These are phyloP conservation scores for Oncorhynchus kisutch DNA, from an alignment of 2,113 vertebrate genomes.

Conservation along the genomic window DNA sequence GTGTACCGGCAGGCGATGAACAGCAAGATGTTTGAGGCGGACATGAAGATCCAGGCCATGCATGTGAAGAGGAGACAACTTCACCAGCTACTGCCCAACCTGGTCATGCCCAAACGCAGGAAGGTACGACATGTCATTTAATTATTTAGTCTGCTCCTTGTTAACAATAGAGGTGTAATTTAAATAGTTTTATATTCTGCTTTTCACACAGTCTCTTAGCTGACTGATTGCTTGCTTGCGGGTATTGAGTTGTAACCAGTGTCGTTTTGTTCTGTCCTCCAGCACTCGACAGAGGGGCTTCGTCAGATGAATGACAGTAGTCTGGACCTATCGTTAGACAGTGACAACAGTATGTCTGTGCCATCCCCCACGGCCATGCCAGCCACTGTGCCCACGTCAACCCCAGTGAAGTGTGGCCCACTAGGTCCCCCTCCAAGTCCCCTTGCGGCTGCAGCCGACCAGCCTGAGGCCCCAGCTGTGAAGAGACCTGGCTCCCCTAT, in stretches of 20 bases:
- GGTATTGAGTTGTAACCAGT: not conserved
- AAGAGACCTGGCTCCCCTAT: constrained; percentile 77
- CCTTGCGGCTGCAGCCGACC: constrained; percentile 53
- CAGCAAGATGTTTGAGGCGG: constrained; percentile 87
- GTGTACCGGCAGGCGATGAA: constrained; percentile 90
- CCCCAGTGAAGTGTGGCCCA: constrained; percentile 17
- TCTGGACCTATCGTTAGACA: constrained; percentile 87
- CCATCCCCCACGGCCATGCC: constrained; percentile 76
- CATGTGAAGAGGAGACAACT: constrained; percentile 85
- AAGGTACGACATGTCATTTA: constrained; percentile 68
- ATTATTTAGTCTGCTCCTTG: not conserved
- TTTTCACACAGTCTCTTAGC: no score
- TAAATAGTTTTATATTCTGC: no score
- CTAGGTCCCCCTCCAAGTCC: constrained; percentile 80
- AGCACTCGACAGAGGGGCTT: constrained; percentile 85
- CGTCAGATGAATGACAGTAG: constrained; percentile 81
- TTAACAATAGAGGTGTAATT: not conserved
- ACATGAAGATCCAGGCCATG: constrained; percentile 88
- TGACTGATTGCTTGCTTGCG: not conserved
- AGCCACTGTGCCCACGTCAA: constrained; percentile 54
- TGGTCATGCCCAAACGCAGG: constrained; percentile 82
- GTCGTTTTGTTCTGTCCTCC: not conserved
- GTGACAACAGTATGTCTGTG: constrained; percentile 91
- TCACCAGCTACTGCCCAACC: constrained; percentile 81
- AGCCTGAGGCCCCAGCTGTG: constrained; percentile 43